Evolutionary conservation across 2,113 vertebrate species (phyloP).

Genomic region (Chaenogobius annularis): DNA sequence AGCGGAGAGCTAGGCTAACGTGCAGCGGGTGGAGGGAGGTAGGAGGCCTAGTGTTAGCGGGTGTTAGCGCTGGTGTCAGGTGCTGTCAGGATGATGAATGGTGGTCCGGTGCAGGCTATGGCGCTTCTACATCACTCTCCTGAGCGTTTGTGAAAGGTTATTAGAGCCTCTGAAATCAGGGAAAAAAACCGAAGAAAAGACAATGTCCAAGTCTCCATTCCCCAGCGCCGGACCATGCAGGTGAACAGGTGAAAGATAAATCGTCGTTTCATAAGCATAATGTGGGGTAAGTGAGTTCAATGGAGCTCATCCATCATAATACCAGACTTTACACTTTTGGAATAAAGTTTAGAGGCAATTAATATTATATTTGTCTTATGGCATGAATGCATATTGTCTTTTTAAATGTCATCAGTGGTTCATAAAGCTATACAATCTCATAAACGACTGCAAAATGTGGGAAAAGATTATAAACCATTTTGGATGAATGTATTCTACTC

Average conservation of each 20-base stretch:
- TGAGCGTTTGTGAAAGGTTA: conserved; percentile 77
- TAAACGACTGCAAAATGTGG: no score
- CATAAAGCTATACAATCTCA: background rate
- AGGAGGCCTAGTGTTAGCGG: conserved; percentile 5
- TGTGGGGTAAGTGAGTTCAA: conserved; percentile 55
- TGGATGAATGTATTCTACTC: background rate
- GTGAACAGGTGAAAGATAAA: conserved; percentile 43
- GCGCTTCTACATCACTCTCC: conserved; percentile 69
- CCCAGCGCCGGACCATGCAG: conserved; percentile 14
- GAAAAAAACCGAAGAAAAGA: conserved; percentile 5
- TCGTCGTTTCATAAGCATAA: conserved; percentile 49
- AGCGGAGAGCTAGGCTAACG: conserved; percentile 15
- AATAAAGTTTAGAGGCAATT: conserved; percentile 23
- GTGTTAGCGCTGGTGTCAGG: conserved; percentile 55
- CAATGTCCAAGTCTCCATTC: background rate
- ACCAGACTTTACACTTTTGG: background rate
- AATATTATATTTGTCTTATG: background rate
- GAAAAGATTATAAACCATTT: background rate
- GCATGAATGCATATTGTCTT: background rate
- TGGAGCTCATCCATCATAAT: conserved; percentile 55
- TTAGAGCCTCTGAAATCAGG: conserved; percentile 75
- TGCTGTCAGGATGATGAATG: conserved; percentile 69
- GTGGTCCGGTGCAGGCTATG: conserved; percentile 61
- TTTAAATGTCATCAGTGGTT: background rate
- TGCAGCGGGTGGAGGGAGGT: background rate